A percentile compares a stretch with the other conserved stretches of the same genome.
phyloP scores from a whole-genome alignment of 2,113 vertebrate species.

The Anolis carolinensis region DNA sequence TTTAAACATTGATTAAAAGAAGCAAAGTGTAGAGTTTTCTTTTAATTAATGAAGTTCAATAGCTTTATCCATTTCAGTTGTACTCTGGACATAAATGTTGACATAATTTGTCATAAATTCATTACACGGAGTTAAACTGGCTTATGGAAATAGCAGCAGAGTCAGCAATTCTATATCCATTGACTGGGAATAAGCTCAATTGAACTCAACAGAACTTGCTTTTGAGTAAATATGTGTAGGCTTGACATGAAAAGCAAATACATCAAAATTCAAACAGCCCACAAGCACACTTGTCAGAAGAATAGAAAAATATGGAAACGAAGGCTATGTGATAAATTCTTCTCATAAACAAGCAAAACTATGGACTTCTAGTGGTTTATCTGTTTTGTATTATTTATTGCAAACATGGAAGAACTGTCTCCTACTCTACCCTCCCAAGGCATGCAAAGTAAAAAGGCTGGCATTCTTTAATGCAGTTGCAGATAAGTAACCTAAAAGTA shows the following conservation, averaged over 20 bases:
- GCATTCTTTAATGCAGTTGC: no score
- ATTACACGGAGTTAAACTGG: neutral
- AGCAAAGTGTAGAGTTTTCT: neutral
- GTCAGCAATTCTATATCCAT: neutral
- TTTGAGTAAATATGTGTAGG: neutral
- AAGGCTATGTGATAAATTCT: neutral
- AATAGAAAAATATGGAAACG: neutral
- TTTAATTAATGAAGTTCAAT: constrained; percentile 15
- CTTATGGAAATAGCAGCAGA: neutral
- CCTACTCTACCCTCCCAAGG: no score
- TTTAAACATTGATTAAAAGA: constrained; percentile 32
- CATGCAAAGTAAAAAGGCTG: no score
- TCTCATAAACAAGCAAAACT: neutral
- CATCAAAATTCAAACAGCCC: neutral
- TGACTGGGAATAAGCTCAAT: neutral
- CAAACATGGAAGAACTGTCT: no score
- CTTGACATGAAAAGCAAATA: neutral
- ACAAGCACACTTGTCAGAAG: neutral
- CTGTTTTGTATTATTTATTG: no score
- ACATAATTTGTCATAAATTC: constrained; percentile 14
- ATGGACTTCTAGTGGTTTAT: no score
- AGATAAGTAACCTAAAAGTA: no score
- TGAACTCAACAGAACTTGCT: neutral
- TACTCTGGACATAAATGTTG: neutral
- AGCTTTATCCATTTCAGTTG: neutral